Base-by-base conservation (phyloP, 23 tunicate species). In the Trididemnum clinides region DNA sequence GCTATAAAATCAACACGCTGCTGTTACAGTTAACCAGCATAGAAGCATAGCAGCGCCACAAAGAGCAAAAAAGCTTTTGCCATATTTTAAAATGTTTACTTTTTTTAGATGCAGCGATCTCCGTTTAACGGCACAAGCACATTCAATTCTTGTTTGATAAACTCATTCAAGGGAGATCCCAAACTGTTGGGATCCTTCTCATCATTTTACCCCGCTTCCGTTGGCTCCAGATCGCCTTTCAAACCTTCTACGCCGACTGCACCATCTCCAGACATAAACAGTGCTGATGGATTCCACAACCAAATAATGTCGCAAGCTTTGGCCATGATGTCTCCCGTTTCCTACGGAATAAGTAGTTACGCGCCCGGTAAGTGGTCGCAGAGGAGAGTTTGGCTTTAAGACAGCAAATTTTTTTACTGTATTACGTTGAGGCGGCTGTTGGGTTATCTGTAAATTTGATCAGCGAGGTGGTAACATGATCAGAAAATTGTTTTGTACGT, bases 261-360 rank as follows among this genome's bases (percentile, higher is more conserved):
- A 4, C 38, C 83, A 3, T 51, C 83, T 50, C 38, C 86, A 25
- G 33, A 25, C 0, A 39, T 59, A 34, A 23, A 75, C 5, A 29
- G 28, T 18, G 4, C 80, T 37, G 77, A 83, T 44, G 87, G 87
- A 27, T 71, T 49, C 44, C 87, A 83, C 23, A 83, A 69, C 5
- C 87, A 83, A 21, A 6, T 83, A 1, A 83, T 83, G 79, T 66
- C 87, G 4, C 87, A 69, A 38, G 87, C 87, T 2, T 39, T 83
- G 28, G 72, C 87, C 2, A 83, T 83, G 87, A 23, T 83, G 87
- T 34, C 78, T 6, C 78, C 79, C 28, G 58, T 31, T 2, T 50
- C 66, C n/a, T 78, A 78, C 30, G 83, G 80, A 74, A 44, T 74
- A 15, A 28, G 66, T 51, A 28, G 50, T 18, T 51, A 27, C 30